Evolutionary conservation across 2,113 vertebrate species (phyloP).

Genomic region (Gymnobelideus leadbeateri): DNA sequence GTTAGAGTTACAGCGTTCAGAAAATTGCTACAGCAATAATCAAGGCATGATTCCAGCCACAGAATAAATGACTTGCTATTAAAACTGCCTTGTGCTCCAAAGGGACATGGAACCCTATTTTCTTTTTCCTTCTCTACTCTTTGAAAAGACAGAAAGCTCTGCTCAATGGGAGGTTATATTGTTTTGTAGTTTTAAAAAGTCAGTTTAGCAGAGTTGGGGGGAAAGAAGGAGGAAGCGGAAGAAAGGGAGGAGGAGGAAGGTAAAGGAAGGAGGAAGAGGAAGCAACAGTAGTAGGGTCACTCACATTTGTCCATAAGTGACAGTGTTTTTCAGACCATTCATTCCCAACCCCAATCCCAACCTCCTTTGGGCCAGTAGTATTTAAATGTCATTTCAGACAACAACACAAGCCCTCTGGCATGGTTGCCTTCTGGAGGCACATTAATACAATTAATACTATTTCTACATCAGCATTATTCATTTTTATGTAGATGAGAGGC

Average conservation of each 20-base stretch:
- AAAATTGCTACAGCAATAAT: conserved; percentile 20
- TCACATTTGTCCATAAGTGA: background rate
- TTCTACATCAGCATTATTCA: conserved; percentile 82
- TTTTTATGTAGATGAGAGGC: conserved; percentile 83
- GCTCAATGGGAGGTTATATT: conserved; percentile 21
- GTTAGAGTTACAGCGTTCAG: background rate
- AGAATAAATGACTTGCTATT: conserved; percentile 37
- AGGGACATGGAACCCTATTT: background rate
- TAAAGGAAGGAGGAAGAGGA: too few relatives aligned
- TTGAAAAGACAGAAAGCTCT: conserved; percentile 26
- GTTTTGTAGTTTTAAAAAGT: background rate
- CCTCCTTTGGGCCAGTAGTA: background rate
- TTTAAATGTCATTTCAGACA: background rate
- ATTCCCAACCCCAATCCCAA: background rate
- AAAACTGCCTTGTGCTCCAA: conserved; percentile 42
- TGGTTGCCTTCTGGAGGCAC: conserved; percentile 68
- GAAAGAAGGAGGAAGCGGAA: too few relatives aligned
- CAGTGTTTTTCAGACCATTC: background rate
- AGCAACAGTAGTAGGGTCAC: background rate
- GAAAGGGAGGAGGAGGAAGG: background rate
- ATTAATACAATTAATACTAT: conserved; percentile 67
- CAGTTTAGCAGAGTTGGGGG: background rate
- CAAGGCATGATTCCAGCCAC: conserved; percentile 41
- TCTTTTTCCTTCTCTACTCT: background rate
- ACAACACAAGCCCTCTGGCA: conserved; percentile 47